Evolutionary conservation across 2,888 invertebrate genomes (phyloP), one percentile per base, ranked within the genome.

Genomic region (Drosophila siamana): DNA sequence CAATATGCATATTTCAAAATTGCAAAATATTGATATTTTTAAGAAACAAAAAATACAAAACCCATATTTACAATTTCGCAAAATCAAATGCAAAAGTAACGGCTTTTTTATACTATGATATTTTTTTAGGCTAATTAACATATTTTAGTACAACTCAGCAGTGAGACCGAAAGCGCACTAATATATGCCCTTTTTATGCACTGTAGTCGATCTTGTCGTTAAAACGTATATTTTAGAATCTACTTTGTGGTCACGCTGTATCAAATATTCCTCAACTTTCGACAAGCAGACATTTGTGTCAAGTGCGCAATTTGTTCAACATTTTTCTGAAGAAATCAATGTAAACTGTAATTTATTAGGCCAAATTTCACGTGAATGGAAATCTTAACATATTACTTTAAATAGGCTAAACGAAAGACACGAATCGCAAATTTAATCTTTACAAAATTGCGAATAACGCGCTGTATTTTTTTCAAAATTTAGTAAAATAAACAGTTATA

Each of bases 221-320:
- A 16, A 40, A 40, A n/a, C 1, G 36, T 15, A 38, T 15, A 13
- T 38, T 38, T 15, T 13, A 13, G 7, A 38, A 38, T 38, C 13
- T 2, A 15, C n/a, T 3, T 16, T 16, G 30, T 33, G 43, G 43
- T 15, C 62, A 38, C 44, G 33, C 43, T 19, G n/a, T 2, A 24
- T 6, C 46, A 50, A 36, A 36, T 19, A 60, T 56, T 47, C 51
- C 52, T 36, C n/a, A 40, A 67, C 70, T 62, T 56, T 74, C 71
- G 44, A 63, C 48, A 38, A 41, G 52, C n/a, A 40, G 51, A 38
- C 36, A 74, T 56, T 48, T 11, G 48, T 67, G 63, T 70, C 55
- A 71, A 71, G 67, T 74, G 70, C 74, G 67, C 74, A 71, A 71
- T 36, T 33, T 33, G 60, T 38, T 55, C 13, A 50, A 67, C 16